Evolutionary conservation across 2,113 vertebrate species (phyloP).

Genomic region (Vulpes vulpes): DNA sequence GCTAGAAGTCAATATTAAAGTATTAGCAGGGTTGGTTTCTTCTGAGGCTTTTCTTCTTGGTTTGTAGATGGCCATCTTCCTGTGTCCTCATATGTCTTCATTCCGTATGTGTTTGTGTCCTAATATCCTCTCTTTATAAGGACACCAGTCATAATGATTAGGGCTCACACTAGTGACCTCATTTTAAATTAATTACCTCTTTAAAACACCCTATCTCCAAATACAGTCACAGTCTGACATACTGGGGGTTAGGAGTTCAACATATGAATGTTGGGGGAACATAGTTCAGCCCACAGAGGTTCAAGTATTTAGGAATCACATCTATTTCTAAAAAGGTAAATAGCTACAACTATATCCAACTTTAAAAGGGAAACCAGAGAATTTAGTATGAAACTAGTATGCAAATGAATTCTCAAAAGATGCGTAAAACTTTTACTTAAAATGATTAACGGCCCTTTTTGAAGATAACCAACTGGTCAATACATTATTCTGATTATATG

Average conservation of each 20-base stretch:
- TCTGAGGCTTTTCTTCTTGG: background rate
- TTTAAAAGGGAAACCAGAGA: slow-evolving; percentile 33
- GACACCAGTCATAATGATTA: background rate
- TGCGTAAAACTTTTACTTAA: slow-evolving; percentile 26
- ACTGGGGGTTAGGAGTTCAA: background rate
- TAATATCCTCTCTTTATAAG: background rate
- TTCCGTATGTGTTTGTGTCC: background rate
- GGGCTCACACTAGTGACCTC: background rate
- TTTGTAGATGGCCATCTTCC: background rate
- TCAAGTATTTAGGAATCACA: slow-evolving; percentile 37
- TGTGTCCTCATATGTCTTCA: background rate
- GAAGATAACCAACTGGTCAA: background rate
- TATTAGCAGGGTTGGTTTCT: background rate
- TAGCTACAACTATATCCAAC: slow-evolving; percentile 30
- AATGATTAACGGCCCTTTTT: slow-evolving; percentile 18
- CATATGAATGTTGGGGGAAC: background rate
- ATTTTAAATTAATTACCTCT: slow-evolving; percentile 30
- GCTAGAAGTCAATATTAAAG: background rate
- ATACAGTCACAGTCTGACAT: slow-evolving; percentile 26
- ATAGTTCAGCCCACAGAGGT: background rate
- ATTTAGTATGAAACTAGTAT: slow-evolving; percentile 43
- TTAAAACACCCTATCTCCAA: slow-evolving; percentile 8
- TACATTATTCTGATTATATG: background rate
- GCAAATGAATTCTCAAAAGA: slow-evolving; percentile 31
- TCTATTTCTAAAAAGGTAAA: background rate